Percentiles rank a stretch among this genome's conserved stretches.
These are phyloP conservation scores for Empis stercorea DNA, from an alignment of 2,888 invertebrate genomes.

Conservation along the genomic window DNA sequence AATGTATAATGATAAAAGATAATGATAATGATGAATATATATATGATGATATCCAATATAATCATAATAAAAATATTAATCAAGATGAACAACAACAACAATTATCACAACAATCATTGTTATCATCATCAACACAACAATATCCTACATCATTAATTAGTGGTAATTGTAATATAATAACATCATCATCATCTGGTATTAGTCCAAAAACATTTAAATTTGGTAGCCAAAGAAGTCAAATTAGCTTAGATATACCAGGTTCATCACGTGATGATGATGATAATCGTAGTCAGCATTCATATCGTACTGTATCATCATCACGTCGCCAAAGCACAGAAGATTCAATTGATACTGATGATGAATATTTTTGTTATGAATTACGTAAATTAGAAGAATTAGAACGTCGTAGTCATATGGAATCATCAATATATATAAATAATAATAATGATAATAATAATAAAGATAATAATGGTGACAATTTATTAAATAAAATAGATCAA, in stretches of 20 bases:
- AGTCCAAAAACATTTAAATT: conserved; percentile 42
- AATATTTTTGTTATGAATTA: conserved; percentile 84
- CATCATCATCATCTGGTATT: not conserved
- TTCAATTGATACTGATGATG: conserved; percentile 85
- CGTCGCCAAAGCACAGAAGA: conserved; percentile 84
- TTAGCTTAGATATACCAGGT: conserved; percentile 63
- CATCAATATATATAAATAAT: conserved; percentile 17
- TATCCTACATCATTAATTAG: not conserved
- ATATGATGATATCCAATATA: not conserved
- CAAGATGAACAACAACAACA: conserved; percentile 21
- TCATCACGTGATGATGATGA: conserved; percentile 68
- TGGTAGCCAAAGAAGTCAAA: conserved; percentile 47
- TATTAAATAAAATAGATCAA: conserved; percentile 34
- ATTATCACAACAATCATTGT: conserved; percentile 13
- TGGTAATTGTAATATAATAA: not conserved
- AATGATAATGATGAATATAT: conserved; percentile 1
- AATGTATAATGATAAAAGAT: conserved; percentile 9
- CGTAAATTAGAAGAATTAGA: conserved; percentile 78
- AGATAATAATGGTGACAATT: conserved; percentile 12
- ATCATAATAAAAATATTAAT: not conserved
- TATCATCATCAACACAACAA: not conserved
- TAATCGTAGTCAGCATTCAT: conserved; percentile 74
- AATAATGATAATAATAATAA: not conserved
- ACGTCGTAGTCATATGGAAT: conserved; percentile 53
- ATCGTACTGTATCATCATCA: conserved; percentile 77